Evolutionary conservation across 2,888 invertebrate species (phyloP).

Genomic region (Trissolcus japonicus): DNA sequence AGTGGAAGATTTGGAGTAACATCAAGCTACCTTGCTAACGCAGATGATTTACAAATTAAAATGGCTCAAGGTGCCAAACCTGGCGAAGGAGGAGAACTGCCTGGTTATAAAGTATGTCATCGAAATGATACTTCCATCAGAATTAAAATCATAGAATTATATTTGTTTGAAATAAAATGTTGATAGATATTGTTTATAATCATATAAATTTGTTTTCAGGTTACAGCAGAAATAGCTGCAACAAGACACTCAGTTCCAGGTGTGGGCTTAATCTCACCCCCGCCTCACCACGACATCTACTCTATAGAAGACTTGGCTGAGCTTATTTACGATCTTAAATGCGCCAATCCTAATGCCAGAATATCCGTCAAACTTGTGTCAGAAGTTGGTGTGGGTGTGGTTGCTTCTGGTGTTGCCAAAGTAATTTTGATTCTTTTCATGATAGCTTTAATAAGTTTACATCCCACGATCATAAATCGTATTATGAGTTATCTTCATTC

Average conservation of each 20-base stretch:
- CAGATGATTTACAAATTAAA: constrained; percentile 99
- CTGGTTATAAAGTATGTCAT: constrained; percentile 83
- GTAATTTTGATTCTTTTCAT: constrained; percentile 74
- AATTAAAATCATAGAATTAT: background rate
- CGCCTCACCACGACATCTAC: constrained; percentile 99
- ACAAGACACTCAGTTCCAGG: constrained; percentile 97
- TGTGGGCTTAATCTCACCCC: constrained; percentile 98
- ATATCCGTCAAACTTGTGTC: constrained; percentile 99
- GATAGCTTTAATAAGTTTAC: background rate
- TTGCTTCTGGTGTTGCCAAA: constrained; percentile 99
- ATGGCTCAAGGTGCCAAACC: constrained; percentile 99
- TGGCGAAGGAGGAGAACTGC: constrained; percentile 98
- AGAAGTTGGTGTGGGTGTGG: constrained; percentile 98
- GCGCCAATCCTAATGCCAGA: constrained; percentile 95
- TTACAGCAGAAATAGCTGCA: constrained; percentile 94
- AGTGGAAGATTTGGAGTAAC: constrained; percentile 99
- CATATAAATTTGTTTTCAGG: constrained; percentile 77
- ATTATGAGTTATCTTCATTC: background rate
- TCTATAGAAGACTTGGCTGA: constrained; percentile 99
- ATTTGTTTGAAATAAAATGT: background rate
- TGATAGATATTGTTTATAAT: background rate
- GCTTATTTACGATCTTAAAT: constrained; percentile 98
- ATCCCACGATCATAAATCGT: too few relatives aligned
- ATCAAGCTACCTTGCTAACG: constrained; percentile 96
- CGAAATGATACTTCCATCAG: background rate